Evolutionary conservation across 2,113 vertebrate species (phyloP).

Genomic region (Aptenodytes forsteri): DNA sequence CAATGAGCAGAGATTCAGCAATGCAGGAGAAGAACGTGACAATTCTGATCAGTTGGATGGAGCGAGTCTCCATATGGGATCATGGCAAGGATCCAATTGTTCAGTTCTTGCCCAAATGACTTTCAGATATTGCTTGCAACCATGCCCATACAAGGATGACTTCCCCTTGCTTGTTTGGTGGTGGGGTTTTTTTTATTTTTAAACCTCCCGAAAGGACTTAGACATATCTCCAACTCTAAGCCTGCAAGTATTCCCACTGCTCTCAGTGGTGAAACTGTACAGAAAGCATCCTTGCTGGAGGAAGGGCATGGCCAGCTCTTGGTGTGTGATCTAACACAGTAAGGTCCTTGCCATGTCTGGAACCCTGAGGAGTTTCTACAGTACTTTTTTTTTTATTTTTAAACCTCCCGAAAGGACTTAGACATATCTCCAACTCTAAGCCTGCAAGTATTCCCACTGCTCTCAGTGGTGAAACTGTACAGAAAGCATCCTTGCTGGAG

Average conservation of each 20-base stretch:
- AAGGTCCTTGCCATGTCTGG: background rate
- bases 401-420: background rate
- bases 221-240: background rate
- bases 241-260: background rate
- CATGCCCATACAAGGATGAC: background rate
- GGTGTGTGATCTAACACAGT: background rate
- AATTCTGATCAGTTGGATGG: background rate
- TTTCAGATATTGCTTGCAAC: background rate
- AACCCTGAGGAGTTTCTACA: background rate
- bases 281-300: background rate
- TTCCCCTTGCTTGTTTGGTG: background rate
- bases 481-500: background rate
- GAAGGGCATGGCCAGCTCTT: background rate
- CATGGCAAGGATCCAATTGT: background rate
- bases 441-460: background rate
- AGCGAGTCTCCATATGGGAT: background rate
- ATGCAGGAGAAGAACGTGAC: background rate
- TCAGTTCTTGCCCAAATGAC: background rate
- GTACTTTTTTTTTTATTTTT: background rate
- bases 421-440: background rate
- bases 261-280: background rate
- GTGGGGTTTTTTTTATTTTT: background rate
- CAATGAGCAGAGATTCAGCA: background rate
- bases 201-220: background rate
- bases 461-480: background rate